Evolutionary conservation across 2,113 vertebrate genomes (phyloP).

Genomic region (Phoxinus phoxinus): DNA sequence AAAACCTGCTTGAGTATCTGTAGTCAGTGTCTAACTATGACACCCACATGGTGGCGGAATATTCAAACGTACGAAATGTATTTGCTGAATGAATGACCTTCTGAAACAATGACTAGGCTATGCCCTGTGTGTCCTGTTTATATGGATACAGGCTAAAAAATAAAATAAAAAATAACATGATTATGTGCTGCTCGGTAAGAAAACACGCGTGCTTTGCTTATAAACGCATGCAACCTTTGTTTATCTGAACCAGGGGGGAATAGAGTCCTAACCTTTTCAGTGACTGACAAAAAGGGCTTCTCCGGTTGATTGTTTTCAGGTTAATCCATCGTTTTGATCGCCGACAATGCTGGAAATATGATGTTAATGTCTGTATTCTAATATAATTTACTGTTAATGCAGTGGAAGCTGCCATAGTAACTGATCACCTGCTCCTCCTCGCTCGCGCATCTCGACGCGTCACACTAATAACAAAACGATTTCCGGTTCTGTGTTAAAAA

Average conservation of each 20-base stretch:
- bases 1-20: not conserved
- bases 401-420: slow-evolving; percentile 27
- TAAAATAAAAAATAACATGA: too few species aligned
- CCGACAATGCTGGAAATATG: slow-evolving; percentile 65
- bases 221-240: not conserved
- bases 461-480: not conserved
- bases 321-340: slow-evolving; percentile 62
- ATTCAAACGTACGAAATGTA: not conserved
- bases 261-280: slow-evolving; percentile 66
- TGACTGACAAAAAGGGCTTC: slow-evolving; percentile 68
- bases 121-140: not conserved
- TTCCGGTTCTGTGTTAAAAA: slow-evolving; percentile 18
- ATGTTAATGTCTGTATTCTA: slow-evolving; percentile 16
- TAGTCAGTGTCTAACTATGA: not conserved
- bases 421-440: slow-evolving; percentile 18
- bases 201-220: not conserved
- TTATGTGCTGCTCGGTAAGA: not conserved
- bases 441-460: not conserved
- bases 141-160: not conserved
- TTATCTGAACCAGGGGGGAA: not conserved
- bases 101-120: not conserved
- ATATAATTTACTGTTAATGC: slow-evolving; percentile 11
- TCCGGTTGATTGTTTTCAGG: slow-evolving; percentile 64
- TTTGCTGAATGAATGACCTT: not conserved
- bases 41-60: slow-evolving; percentile 36